phyloP scores from a whole-genome alignment of 2,888 invertebrate genomes.

The Catocala fraxini region DNA sequence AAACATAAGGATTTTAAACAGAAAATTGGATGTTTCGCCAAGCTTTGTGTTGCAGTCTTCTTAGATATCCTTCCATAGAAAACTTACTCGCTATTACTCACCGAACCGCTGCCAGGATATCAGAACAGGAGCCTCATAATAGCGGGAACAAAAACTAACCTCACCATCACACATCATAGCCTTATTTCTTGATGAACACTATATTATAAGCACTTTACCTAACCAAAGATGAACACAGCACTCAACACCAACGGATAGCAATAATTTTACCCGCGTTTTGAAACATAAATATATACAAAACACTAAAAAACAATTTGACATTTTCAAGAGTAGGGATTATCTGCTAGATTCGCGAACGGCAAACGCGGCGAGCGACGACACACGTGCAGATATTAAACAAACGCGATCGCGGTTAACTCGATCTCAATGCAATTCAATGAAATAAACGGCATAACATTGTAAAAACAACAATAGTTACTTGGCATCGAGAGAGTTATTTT shows the following conservation, averaged over 20 bases:
- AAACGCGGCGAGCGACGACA: conserved; percentile 42
- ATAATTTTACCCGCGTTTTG: conserved; percentile 35
- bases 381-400: conserved; percentile 32
- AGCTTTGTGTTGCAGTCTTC: conserved; percentile 22
- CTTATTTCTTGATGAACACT: conserved; percentile 51
- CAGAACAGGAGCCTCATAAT: conserved; percentile 63
- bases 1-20: conserved; percentile 33
- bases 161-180: conserved; percentile 67
- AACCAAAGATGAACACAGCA: conserved; percentile 37
- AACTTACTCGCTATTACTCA: conserved; percentile 84
- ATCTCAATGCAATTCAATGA: conserved; percentile 68
- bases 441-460: conserved; percentile 59
- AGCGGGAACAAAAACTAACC: conserved; percentile 86
- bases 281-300: conserved; percentile 66
- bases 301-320: conserved; percentile 79
- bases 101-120: conserved; percentile 75
- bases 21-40: neutral
- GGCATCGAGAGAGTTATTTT: conserved; percentile 84
- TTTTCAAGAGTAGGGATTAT: conserved; percentile 63
- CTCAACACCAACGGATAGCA: conserved; percentile 25
- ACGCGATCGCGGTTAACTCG: conserved; percentile 66
- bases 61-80: conserved; percentile 72
- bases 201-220: conserved; percentile 22
- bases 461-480: conserved; percentile 79
- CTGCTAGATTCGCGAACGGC: conserved; percentile 49